Evolutionary conservation across 2,888 invertebrate species (phyloP), one percentile per base, ranked within the genome.

Genomic region (Tridacna gigas): DNA sequence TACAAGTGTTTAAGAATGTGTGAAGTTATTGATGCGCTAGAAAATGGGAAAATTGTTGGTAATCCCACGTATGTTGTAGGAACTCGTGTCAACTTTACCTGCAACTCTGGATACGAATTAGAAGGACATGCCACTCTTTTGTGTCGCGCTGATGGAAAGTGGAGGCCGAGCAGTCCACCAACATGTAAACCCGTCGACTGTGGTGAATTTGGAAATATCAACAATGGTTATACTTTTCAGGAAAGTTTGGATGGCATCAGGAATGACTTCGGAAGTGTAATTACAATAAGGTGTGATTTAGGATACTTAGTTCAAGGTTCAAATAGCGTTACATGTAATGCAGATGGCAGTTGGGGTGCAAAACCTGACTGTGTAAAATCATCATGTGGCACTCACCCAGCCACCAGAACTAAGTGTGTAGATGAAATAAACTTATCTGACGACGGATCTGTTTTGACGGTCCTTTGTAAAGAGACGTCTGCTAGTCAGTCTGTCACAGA

Each of bases 231-330:
- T 20, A 22, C 45, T 13, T 76, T 76, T 67, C 86, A 83, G 65
- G 73, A 78, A 18, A 48, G 47, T 20, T n/a, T 25, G 22, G 48
- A 48, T 11, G 66, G 48, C 26, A 63, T 80, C 0, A 28, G 51
- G 47, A 71, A 86, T 77, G 69, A 74, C 48, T 86, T 80, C 76
- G 77, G 73, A 37, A 83, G 82, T 61, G 73, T 67, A n/a, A 66
- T 80, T 48, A 9, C 28, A 22, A 66, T 86, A 0, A 71, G 75
- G 0, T 86, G 86, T 76, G 28, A 80, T 11, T 15, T 45, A 37
- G 76, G 74, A 13, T 82, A 77, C 75, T 45, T 80, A 20, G 15
- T 83, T 18, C n/a, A 48, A 28, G 86, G 86, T 28, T 61, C 78
- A 5, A 56, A 75, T 0, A 22, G 37, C 20, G 79, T 82, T 0